These are phyloP conservation scores for Pluvialis apricaria DNA, from an alignment of 2,113 vertebrate genomes.

Conservation along the genomic window DNA sequence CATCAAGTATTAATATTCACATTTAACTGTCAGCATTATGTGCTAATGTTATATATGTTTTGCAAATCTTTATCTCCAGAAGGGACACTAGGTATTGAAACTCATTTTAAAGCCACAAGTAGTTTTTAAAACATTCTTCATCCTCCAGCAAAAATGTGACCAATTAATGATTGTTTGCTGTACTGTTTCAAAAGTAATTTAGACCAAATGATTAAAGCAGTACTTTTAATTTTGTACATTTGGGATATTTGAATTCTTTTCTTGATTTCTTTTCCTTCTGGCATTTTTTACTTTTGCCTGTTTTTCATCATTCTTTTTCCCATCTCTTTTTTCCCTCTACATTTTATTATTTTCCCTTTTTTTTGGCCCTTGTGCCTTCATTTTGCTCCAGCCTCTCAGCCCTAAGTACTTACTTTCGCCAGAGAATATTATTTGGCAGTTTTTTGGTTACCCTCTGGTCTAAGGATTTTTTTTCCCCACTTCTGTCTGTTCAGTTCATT, in stretches of 20 bases:
- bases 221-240: background rate
- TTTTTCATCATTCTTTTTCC: background rate
- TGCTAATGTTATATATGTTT: background rate
- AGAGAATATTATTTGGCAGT: background rate
- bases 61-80: background rate
- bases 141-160: background rate
- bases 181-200: background rate
- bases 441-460: background rate
- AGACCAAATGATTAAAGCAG: background rate
- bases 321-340: background rate
- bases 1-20: background rate
- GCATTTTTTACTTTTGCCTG: background rate
- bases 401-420: background rate
- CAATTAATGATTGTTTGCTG: background rate
- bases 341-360: background rate
- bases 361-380: background rate
- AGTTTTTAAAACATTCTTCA: background rate
- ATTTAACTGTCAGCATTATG: background rate
- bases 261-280: background rate
- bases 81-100: background rate
- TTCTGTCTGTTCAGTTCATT: background rate
- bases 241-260: background rate
- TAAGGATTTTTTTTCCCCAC: rapidly evolving
- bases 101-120: background rate
- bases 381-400: background rate